Conservation (phyloP, 2,113 vertebrate genomes). For the Thunnus thynnus region DNA sequence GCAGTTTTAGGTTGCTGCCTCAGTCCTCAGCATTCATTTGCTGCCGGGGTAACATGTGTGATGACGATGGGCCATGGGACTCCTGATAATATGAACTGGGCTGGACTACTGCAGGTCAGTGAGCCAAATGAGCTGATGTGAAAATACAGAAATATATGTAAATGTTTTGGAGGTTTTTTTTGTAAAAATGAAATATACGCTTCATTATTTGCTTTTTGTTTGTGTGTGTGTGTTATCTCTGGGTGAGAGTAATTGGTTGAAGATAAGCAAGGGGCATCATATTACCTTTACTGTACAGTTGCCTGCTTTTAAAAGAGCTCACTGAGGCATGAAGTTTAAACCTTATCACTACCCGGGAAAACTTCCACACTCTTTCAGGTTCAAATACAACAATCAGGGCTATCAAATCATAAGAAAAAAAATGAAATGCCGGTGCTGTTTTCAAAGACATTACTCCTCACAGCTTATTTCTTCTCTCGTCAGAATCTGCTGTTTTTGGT, state of each 20-base stretch:
- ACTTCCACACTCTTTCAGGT: not conserved
- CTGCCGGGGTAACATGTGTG: conserved; percentile 65
- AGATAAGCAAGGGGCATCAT: conserved; percentile 38
- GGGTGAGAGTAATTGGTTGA: conserved; percentile 36
- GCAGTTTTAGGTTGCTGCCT: conserved; percentile 61
- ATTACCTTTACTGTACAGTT: conserved; percentile 58
- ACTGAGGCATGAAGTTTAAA: conserved; percentile 61
- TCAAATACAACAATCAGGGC: conserved; percentile 11
- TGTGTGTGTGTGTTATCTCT: conserved; percentile 13
- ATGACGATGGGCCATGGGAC: conserved; percentile 73
- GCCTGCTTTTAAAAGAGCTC: conserved; percentile 54
- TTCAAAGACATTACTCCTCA: conserved; percentile 20
- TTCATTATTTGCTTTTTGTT: conserved; percentile 15
- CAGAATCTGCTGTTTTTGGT: conserved; percentile 78
- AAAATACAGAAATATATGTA: conserved; percentile 16
- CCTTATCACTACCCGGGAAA: conserved; percentile 29
- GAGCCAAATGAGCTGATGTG: conserved; percentile 17
- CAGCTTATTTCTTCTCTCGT: conserved; percentile 39
- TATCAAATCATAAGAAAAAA: conserved; percentile 13
- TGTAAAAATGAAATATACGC: not conserved
- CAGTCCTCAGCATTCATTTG: conserved; percentile 35
- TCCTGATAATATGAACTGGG: conserved; percentile 78
- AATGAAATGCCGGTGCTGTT: conserved; percentile 19
- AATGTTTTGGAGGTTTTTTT: not conserved
- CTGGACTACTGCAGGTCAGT: conserved; percentile 82